Evolutionary conservation across 2,888 invertebrate species (phyloP).

Genomic region (Cataglyphis albicans): DNA sequence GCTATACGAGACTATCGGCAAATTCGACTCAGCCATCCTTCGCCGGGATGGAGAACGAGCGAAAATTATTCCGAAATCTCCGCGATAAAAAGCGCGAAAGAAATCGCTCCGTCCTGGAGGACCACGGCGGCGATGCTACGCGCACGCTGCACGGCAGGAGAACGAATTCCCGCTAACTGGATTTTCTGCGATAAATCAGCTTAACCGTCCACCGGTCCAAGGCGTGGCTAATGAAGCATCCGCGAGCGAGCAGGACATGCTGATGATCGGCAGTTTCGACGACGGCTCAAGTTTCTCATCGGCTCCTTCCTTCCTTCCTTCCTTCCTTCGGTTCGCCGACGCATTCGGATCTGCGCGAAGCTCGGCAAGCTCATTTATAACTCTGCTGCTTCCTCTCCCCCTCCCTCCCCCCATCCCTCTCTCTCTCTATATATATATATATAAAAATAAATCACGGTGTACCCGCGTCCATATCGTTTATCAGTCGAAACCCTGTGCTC

Average conservation of each 20-base stretch:
- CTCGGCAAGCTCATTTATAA: constrained; percentile 30
- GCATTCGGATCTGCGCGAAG: constrained; percentile 38
- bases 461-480: constrained; percentile 50
- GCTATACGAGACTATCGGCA: neutral
- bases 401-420: neutral
- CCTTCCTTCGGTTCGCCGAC: constrained; percentile 5
- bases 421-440: neutral
- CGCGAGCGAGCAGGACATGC: constrained; percentile 56
- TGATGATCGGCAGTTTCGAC: constrained; percentile 64
- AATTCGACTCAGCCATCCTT: neutral
- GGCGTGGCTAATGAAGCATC: constrained; percentile 67
- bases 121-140: neutral
- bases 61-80: neutral
- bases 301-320: neutral
- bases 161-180: constrained; percentile 59
- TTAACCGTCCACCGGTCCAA: constrained; percentile 52
- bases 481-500: constrained; percentile 38
- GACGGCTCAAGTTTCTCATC: constrained; percentile 45
- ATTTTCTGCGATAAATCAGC: constrained; percentile 69
- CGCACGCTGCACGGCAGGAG: constrained; percentile 36
- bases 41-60: neutral
- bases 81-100: neutral
- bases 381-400: neutral
- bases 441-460: constrained; percentile 41
- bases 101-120: neutral